Conservation (phyloP, 1,140 invertebrate species). For the Drosophila repletoides region DNA sequence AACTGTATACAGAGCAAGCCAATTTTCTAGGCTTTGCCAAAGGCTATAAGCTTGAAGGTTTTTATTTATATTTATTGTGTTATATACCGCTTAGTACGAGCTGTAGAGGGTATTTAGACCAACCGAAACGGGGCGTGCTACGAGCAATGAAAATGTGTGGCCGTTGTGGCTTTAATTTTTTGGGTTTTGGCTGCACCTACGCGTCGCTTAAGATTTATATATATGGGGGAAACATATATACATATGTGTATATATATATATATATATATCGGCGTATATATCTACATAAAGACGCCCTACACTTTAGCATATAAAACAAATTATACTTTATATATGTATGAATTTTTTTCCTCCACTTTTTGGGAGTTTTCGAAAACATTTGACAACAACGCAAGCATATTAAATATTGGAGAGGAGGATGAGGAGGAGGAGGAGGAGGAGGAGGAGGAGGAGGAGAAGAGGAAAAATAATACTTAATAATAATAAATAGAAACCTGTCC, state of each 20-base stretch:
- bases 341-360: background rate
- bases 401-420: constrained; percentile 23
- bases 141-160: constrained; percentile 49
- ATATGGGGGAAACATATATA: constrained; percentile 22
- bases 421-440: constrained; percentile 10
- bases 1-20: too few species aligned
- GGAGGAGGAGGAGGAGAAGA: background rate
- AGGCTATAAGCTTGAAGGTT: too few species aligned
- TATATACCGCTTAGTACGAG: background rate
- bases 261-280: background rate
- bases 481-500: constrained; percentile 51
- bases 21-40: too few species aligned
- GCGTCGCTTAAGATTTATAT: constrained; percentile 62
- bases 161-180: constrained; percentile 30
- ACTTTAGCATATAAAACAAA: constrained; percentile 58
- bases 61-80: too few species aligned
- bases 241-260: constrained; percentile 8
- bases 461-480: constrained; percentile 35
- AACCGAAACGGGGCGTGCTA: constrained; percentile 35
- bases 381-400: constrained; percentile 37
- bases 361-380: constrained; percentile 33
- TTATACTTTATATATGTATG: constrained; percentile 59
- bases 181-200: constrained; percentile 40
- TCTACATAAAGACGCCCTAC: constrained; percentile 37
- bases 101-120: constrained; percentile 1